phyloP scores from a whole-genome alignment of 2,888 invertebrate genomes.

The Deilephila elpenor region DNA sequence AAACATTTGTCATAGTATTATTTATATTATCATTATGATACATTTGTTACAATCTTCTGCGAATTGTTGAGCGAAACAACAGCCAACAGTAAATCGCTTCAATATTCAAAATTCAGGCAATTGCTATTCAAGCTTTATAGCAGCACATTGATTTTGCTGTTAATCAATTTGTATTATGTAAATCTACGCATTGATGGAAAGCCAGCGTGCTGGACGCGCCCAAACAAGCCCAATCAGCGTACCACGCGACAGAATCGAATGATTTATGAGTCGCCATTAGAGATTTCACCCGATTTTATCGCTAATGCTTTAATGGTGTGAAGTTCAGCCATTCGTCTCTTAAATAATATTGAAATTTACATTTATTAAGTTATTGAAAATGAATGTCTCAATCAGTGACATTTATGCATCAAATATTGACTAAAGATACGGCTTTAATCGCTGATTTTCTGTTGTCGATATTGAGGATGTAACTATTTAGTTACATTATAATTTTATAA shows the following conservation, averaged over 20 bases:
- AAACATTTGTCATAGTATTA: no score
- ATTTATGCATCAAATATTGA: neutral
- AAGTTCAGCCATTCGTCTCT: neutral
- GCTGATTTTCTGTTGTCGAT: neutral
- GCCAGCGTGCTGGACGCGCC: conserved; percentile 41
- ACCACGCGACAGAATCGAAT: conserved; percentile 47
- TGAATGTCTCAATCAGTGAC: neutral
- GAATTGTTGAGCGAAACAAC: no score
- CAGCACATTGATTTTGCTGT: neutral
- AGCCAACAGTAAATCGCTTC: neutral
- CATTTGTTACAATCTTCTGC: no score
- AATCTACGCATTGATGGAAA: conserved; percentile 41
- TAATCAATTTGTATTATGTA: conserved; percentile 35
- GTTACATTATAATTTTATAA: no score
- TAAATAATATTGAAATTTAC: neutral
- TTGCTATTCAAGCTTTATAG: neutral
- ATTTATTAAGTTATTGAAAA: neutral
- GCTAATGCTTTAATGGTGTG: neutral
- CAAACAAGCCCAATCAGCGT: conserved; percentile 49
- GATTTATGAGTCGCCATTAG: conserved; percentile 41
- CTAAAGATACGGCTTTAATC: neutral
- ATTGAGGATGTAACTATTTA: no score
- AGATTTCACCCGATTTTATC: conserved; percentile 24
- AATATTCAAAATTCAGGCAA: neutral
- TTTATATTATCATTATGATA: no score